Evolutionary conservation across 2,797 vertebrate genomes (phyloP), one percentile per base, ranked within the genome.

Genomic region (Lates japonicus): DNA sequence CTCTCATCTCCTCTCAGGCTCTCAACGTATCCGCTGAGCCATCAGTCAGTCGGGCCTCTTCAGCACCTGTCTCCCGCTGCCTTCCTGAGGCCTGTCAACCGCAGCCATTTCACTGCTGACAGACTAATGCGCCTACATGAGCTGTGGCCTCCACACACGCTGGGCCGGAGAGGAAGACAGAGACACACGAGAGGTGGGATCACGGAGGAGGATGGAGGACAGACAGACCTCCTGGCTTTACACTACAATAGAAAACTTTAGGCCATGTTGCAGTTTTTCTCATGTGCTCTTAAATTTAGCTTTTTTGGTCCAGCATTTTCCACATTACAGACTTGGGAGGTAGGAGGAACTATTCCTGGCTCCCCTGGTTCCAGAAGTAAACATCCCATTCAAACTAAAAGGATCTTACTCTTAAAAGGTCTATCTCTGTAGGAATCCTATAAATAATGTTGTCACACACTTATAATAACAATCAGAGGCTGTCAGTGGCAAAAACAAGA

Each of bases 71-170:
- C 91, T 72, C 73, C 85, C 13, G 61, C 83, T 55, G 88, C 92
- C 90, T 92, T 95, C 93, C 91, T 93, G 92, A 88, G 86, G 82
- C 84, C 88, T 83, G 87, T 93, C 92, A 88, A 9, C 84, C 78
- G 8, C 54, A 20, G 68, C 81, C 81, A 89, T 90, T 88, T 83
- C 71, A 65, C 78, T 6, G 92, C 83, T 89, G 93, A 95, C 89
- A 93, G 92, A 85, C 80, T 93, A 91, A 95, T 92, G 89, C 7
- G 20, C 35, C 77, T 51, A 17, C 80, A 49, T 11, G 16, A 65
- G 80, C 83, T 57, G 61, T 0, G 59, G 80, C 70, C 73, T 70
- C 70, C 70, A 33, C 46, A n/a, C 73, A 84, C 8, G 61, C 77
- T 31, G 4, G 33, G 52, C 25, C 29, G 5, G 58, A 57, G 55